Evolutionary conservation across 2,888 invertebrate species (phyloP), one percentile per base, ranked within the genome.

Genomic region (Napeogenes sylphis): DNA sequence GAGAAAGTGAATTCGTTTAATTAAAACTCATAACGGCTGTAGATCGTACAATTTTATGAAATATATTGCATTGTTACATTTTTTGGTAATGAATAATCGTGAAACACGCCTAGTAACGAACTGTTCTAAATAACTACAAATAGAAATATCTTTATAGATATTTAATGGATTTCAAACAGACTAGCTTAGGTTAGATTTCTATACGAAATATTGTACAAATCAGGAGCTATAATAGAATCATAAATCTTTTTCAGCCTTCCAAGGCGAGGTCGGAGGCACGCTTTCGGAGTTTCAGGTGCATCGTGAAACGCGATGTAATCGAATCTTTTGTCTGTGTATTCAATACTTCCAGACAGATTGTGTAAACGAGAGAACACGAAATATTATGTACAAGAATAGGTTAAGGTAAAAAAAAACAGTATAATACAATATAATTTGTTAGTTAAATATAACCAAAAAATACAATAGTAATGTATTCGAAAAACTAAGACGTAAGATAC

Each of bases 201-300:
- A 10, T 10, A 10, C 42, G 42, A 42, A 10, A 42, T 42, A 8
- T 8, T 10, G 10, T 12, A 42, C 12, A 8, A 42, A 3, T 10
- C 12, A 10, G 8, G 4, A 14, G 10, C 14, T 21, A 5, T 21
- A 51, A 21, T 5, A 5, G 13, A 51, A 21, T 21, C 21, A 30
- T 51, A 4, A 30, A 10, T 51, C 42, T 42, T 10, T 42, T 30
- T 51, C 30, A 51, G 30, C 51, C 30, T 51, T n/a, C 51, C 51
- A 12, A 30, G 65, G 63, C 70, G 75, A 76, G 81, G 80, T 73
- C 81, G 73, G 69, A 72, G 81, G 71, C 84, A 77, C 74, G 81
- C 82, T 84, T 84, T 84, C 82, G 76, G 79, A 72, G 70, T 72
- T 78, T 76, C 78, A 77, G 75, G 69, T 66, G 69, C 71, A 69